These are phyloP conservation scores for Ciconia boyciana DNA, from an alignment of 2,113 vertebrate species.

Conservation along the genomic window DNA sequence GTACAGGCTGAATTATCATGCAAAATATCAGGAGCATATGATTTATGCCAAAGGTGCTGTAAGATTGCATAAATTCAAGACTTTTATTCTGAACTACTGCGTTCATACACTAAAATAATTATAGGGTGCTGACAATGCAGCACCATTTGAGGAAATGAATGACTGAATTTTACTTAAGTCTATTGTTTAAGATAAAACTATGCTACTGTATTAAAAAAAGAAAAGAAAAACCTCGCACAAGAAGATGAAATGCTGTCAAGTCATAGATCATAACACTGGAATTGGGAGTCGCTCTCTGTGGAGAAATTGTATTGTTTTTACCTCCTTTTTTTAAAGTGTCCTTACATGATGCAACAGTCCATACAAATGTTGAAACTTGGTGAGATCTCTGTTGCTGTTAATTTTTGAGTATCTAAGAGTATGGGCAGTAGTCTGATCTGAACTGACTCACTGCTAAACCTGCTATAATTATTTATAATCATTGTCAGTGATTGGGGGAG, in stretches of 20 bases:
- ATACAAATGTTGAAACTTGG: neutral
- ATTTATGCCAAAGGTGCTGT: conserved; percentile 29
- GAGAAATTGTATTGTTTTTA: neutral
- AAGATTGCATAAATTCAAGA: neutral
- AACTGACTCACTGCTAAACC: neutral
- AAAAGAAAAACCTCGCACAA: neutral
- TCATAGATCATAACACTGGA: conserved; percentile 56
- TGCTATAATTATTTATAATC: neutral
- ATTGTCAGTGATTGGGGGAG: neutral
- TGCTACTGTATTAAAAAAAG: conserved; percentile 9
- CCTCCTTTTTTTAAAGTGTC: neutral
- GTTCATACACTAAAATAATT: conserved; percentile 46
- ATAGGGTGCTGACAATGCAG: conserved; percentile 27
- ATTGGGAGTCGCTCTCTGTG: neutral
- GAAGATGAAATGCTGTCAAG: conserved; percentile 69
- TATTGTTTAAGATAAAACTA: conserved; percentile 65
- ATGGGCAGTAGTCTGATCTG: neutral
- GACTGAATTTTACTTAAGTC: conserved; percentile 14
- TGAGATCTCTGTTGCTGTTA: neutral
- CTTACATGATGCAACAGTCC: neutral
- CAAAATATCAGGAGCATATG: neutral
- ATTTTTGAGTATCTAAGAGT: neutral
- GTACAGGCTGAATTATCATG: conserved; percentile 26
- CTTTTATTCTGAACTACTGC: conserved; percentile 5
- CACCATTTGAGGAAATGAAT: conserved; percentile 17